Conservation (phyloP, 53 echinoderm and acorn worm species). For the Astropecten irregularis region DNA sequence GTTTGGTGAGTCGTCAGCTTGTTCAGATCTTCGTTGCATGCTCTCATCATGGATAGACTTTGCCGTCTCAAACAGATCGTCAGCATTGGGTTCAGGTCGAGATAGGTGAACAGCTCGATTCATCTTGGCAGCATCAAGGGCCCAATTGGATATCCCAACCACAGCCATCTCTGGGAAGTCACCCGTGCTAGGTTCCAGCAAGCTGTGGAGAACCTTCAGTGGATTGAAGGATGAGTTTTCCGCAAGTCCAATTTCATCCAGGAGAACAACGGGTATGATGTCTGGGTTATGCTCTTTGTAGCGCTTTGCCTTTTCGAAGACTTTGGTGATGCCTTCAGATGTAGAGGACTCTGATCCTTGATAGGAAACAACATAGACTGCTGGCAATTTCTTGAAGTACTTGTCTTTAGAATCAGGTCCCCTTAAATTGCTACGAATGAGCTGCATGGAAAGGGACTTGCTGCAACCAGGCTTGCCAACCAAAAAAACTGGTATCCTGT, state of each 20-base stretch:
- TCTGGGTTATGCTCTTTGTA: constrained; percentile 61
- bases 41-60: constrained; percentile 56
- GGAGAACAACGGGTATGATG: constrained; percentile 55
- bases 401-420: constrained; percentile 49
- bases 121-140: constrained; percentile 64
- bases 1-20: background rate
- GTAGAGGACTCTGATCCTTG: constrained; percentile 68
- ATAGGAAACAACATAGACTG: constrained; percentile 52
- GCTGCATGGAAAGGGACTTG: constrained; percentile 66
- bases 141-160: constrained; percentile 63
- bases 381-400: constrained; percentile 48
- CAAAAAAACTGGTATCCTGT: constrained; percentile 58
- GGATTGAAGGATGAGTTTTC: constrained; percentile 60
- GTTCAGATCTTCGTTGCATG: background rate
- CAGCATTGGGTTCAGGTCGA: constrained; percentile 48
- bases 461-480: constrained; percentile 67
- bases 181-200: constrained; percentile 50
- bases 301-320: constrained; percentile 59
- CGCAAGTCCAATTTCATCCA: constrained; percentile 65
- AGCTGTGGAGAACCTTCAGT: constrained; percentile 59
- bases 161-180: constrained; percentile 59
- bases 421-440: constrained; percentile 52
- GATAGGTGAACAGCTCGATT: constrained; percentile 63
- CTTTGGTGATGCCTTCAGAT: constrained; percentile 59
- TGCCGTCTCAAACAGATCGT: constrained; percentile 47